Conservation (phyloP, 2,888 invertebrate species). For the Nephrotoma flavescens region DNA sequence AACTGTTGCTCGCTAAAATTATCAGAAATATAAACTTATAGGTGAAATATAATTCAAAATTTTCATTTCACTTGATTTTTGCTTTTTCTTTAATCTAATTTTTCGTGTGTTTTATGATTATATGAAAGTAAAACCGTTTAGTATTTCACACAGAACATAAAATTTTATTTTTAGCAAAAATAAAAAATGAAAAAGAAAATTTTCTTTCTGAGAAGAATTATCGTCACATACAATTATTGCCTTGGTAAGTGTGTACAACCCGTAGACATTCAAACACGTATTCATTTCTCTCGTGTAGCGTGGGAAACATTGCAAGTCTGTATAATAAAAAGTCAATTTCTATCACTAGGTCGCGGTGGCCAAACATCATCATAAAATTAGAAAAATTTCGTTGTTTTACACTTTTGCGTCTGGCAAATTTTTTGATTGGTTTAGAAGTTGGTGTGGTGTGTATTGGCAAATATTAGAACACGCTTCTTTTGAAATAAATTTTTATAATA, state of each 20-base stretch:
- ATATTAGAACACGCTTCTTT: background rate
- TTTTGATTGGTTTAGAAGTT: background rate
- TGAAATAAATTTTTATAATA: too few species aligned
- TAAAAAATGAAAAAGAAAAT: background rate
- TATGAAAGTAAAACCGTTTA: background rate
- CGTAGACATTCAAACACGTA: background rate
- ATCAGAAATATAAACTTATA: background rate
- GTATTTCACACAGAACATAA: background rate
- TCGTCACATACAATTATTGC: background rate
- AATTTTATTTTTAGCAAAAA: background rate
- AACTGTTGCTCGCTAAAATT: too few species aligned
- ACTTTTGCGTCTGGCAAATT: background rate
- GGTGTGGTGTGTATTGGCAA: background rate
- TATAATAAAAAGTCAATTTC: background rate
- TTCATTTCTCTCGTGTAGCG: background rate
- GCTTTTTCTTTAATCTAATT: background rate
- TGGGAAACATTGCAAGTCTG: background rate
- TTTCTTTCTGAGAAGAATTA: background rate
- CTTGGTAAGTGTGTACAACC: background rate
- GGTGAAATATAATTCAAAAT: background rate
- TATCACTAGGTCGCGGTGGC: background rate
- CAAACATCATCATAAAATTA: background rate
- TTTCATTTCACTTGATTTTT: background rate
- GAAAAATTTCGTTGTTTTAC: background rate
- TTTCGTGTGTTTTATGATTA: background rate